A percentile compares a stretch with the other conserved stretches of the same genome.
Conservation (phyloP, 2,113 vertebrate species). For the Motacilla alba region DNA sequence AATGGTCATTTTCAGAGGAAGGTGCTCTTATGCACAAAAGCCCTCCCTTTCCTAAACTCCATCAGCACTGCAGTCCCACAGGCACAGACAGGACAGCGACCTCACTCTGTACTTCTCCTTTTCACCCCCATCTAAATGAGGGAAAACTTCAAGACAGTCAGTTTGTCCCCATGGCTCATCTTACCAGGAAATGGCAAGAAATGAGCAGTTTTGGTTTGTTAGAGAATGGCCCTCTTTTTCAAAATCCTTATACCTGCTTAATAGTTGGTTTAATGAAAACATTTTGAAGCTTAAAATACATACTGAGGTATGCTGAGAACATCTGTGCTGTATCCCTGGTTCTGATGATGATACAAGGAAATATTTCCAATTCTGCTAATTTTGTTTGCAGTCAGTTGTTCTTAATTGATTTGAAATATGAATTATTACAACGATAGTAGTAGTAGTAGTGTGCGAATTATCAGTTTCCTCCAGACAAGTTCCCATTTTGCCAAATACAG, state of each 20-base stretch:
- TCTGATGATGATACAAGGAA: neutral
- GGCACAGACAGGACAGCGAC: neutral
- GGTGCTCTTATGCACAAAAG: neutral
- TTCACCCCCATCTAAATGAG: neutral
- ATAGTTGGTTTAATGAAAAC: neutral
- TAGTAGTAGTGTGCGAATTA: neutral
- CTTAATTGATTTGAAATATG: neutral
- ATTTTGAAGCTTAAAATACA: neutral
- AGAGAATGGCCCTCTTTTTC: neutral
- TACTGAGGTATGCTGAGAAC: neutral
- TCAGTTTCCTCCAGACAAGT: neutral
- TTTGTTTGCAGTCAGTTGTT: neutral
- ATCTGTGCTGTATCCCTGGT: neutral
- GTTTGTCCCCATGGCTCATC: neutral
- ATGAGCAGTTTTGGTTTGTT: neutral
- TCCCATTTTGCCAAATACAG: neutral
- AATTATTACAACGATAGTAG: neutral
- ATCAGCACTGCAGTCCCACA: fast-evolving
- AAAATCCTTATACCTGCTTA: neutral
- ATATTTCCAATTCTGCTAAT: neutral
- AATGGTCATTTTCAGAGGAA: neutral
- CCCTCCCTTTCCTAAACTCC: neutral
- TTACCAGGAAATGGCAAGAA: neutral
- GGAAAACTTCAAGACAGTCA: neutral
- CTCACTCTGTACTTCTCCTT: too few relatives aligned